Conservation (phyloP, 2,888 invertebrate species). For the Deroplatys truncata region DNA sequence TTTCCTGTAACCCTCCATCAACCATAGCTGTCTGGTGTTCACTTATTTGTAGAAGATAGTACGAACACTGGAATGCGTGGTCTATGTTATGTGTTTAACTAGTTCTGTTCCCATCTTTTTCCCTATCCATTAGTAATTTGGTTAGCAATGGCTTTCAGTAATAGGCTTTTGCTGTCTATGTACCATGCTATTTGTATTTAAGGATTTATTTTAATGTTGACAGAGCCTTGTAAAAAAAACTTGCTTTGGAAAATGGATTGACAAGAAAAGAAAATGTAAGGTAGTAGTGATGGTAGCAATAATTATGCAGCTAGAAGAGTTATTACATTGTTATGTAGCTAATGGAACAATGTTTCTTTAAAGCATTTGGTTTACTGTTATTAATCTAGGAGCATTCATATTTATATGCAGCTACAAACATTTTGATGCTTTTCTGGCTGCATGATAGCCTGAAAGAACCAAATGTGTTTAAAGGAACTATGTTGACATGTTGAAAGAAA, state of each 20-base stretch:
- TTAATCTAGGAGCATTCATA: neutral
- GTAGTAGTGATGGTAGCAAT: neutral
- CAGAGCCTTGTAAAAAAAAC: neutral
- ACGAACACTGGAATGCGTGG: neutral
- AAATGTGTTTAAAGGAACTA: neutral
- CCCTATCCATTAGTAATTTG: neutral
- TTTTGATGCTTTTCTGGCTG: neutral
- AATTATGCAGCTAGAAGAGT: neutral
- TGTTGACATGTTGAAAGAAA: neutral
- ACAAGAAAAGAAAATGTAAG: neutral
- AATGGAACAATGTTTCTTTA: neutral
- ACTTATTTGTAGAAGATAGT: neutral
- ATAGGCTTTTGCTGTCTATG: neutral
- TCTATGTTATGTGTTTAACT: neutral
- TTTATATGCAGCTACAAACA: neutral
- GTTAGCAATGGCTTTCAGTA: neutral
- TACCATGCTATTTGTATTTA: neutral
- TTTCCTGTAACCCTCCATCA: neutral
- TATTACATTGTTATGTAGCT: neutral
- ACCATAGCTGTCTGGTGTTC: neutral
- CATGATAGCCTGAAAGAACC: neutral
- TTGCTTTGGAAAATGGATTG: neutral
- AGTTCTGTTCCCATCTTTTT: neutral
- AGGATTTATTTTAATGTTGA: neutral
- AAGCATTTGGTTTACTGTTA: neutral